These are phyloP conservation scores for Pelusios castaneus DNA, from an alignment of 2,113 vertebrate species.

Conservation along the genomic window DNA sequence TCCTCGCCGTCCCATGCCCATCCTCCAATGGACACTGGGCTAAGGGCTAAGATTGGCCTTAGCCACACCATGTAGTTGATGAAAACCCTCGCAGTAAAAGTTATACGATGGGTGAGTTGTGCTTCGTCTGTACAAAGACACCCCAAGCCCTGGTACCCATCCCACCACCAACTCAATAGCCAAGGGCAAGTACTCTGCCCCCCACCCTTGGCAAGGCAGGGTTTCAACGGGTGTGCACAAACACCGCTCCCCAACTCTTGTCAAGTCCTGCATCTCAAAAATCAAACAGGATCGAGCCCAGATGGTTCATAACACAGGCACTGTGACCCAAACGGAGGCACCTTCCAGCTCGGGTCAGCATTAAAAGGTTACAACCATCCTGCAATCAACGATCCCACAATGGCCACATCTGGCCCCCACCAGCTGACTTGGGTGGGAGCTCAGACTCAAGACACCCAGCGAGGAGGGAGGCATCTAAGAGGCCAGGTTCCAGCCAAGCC, in stretches of 20 bases:
- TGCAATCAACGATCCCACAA: not conserved
- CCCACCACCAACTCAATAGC: not conserved
- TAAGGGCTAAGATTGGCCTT: not conserved
- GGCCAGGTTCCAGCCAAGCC: not conserved
- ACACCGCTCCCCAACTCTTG: not conserved
- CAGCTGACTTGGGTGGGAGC: not conserved
- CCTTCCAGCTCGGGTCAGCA: not conserved
- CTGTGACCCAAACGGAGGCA: not conserved
- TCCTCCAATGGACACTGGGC: not conserved
- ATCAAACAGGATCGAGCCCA: not conserved
- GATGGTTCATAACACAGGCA: not conserved
- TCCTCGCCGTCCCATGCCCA: accelerated
- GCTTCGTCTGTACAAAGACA: not conserved
- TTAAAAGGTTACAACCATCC: not conserved
- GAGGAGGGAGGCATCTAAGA: not conserved
- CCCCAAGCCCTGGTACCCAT: not conserved
- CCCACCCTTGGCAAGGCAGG: not conserved
- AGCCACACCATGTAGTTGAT: not conserved
- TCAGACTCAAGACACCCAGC: not conserved
- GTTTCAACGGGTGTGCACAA: not conserved
- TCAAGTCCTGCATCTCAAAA: not conserved
- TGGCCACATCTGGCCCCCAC: no score
- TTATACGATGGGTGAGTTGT: not conserved
- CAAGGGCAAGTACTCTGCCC: not conserved
- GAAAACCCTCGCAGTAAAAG: not conserved